Conservation (phyloP, 2,113 vertebrate genomes). For the Condylura cristata region DNA sequence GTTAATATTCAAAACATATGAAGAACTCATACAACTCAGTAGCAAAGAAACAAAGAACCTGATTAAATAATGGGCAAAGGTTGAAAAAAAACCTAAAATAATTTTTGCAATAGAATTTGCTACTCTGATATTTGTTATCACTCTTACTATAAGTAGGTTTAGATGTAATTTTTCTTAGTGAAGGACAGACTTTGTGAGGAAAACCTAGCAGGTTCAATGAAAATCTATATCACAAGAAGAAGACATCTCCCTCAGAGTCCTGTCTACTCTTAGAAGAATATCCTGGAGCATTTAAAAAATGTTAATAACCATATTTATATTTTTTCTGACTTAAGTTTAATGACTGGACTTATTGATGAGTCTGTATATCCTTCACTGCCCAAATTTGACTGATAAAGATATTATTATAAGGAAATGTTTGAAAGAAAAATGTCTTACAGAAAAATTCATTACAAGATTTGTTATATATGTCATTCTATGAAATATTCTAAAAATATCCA, state of each 20-base stretch:
- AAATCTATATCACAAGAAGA: background rate
- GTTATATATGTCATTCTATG: background rate
- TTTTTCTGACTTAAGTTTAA: background rate
- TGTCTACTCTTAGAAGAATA: background rate
- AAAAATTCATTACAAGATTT: background rate
- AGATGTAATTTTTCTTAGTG: background rate
- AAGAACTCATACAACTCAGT: no score
- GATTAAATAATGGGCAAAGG: no score
- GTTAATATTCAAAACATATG: no score
- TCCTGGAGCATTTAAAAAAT: constrained; percentile 5
- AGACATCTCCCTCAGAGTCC: background rate
- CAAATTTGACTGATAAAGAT: background rate
- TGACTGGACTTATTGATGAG: background rate
- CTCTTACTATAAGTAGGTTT: background rate
- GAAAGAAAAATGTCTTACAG: background rate
- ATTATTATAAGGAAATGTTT: background rate
- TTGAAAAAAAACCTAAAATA: no score
- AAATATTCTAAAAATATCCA: background rate
- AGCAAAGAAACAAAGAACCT: no score
- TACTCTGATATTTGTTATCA: background rate
- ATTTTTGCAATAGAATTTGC: background rate
- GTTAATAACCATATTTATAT: background rate
- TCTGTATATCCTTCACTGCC: background rate
- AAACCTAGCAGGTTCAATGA: background rate
- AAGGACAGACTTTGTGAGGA: background rate